These are phyloP conservation scores for Eubasilissa regina DNA, from an alignment of 1,140 invertebrate genomes.

Conservation along the genomic window DNA sequence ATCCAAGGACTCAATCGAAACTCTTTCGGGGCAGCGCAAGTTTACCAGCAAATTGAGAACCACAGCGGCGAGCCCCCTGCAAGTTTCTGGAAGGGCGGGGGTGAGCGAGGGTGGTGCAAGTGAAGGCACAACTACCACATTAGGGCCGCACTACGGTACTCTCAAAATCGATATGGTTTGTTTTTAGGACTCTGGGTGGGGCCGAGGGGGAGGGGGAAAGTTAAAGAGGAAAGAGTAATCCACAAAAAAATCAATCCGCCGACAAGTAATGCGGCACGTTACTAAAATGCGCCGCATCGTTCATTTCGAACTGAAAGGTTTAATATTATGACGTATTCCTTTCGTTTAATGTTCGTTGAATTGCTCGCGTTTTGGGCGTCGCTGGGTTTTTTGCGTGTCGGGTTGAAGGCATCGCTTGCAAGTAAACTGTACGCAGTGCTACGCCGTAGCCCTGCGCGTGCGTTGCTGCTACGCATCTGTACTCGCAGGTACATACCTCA, in stretches of 20 bases:
- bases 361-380: neutral
- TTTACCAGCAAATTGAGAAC: constrained; percentile 29
- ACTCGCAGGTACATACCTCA: constrained; percentile 26
- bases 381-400: neutral
- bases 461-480: constrained; percentile 45
- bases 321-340: neutral
- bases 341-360: neutral
- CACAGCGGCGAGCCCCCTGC: constrained; percentile 35
- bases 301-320: no score
- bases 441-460: constrained; percentile 47
- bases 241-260: neutral
- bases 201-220: constrained; percentile 44
- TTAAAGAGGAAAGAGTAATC: constrained; percentile 45
- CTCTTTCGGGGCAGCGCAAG: neutral
- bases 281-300: no score
- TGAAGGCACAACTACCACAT: constrained; percentile 61
- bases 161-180: constrained; percentile 61
- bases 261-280: no score
- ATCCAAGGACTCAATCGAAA: no score
- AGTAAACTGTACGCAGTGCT: constrained; percentile 47
- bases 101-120: constrained; percentile 55
- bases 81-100: constrained; percentile 55
- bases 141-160: constrained; percentile 59
- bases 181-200: constrained; percentile 56
- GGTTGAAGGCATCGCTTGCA: constrained; percentile 47